phyloP scores from a whole-genome alignment of 2,888 invertebrate genomes.

The Pachydiplax longipennis region DNA sequence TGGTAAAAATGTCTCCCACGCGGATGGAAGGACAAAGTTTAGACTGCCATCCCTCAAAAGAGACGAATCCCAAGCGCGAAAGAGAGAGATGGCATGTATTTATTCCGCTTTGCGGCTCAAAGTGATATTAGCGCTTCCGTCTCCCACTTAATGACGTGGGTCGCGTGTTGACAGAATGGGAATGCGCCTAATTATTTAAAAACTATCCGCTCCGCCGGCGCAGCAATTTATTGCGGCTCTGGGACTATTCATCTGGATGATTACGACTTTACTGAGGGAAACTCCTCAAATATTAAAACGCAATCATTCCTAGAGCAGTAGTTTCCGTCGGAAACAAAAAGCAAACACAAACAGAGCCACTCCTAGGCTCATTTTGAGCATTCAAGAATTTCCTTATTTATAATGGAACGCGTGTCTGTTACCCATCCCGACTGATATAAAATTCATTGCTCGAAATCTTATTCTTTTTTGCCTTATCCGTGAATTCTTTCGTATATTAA shows the following conservation, averaged over 20 bases:
- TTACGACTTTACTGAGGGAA: background rate
- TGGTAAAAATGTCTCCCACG: background rate
- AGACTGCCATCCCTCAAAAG: background rate
- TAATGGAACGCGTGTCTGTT: too few relatives aligned
- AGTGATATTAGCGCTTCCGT: background rate
- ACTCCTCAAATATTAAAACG: background rate
- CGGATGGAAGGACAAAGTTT: background rate
- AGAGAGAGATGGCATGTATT: background rate
- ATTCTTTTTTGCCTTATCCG: too few relatives aligned
- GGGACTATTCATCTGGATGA: background rate
- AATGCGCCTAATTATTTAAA: background rate
- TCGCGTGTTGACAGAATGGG: background rate
- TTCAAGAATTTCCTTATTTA: background rate
- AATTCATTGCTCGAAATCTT: too few relatives aligned
- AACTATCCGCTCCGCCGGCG: background rate
- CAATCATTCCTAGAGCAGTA: background rate
- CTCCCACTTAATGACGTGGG: background rate
- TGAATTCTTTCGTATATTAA: too few relatives aligned
- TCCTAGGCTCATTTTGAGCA: background rate
- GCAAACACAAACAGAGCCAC: too few relatives aligned
- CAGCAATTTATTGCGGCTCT: background rate
- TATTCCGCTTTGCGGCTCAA: background rate
- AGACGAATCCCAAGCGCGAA: background rate
- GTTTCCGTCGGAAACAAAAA: background rate
- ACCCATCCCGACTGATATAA: too few relatives aligned